phyloP scores from a whole-genome alignment of 2,113 vertebrate genomes.

The Opisthocomus hoazin region DNA sequence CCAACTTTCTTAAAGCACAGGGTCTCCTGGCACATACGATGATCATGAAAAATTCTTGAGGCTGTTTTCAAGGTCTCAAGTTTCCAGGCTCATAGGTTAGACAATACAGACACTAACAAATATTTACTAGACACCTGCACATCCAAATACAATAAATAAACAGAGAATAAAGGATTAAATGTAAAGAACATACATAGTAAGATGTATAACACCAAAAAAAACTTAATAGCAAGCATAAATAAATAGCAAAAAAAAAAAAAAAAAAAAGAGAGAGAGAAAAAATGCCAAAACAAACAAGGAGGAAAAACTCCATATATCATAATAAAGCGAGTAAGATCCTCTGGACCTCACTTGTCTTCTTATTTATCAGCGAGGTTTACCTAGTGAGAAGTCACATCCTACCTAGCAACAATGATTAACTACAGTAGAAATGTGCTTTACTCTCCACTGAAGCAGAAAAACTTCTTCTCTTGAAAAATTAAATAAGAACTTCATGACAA shows the following conservation, averaged over 20 bases:
- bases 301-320: fast-evolving
- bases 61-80: neutral
- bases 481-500: neutral
- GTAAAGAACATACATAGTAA: neutral
- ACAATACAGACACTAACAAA: neutral
- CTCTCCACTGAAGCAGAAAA: neutral
- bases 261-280: too few species aligned
- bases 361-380: neutral
- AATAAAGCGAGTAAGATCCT: neutral
- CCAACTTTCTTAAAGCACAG: neutral
- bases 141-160: neutral
- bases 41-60: neutral
- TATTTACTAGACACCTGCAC: neutral
- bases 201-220: neutral
- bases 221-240: neutral
- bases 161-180: neutral
- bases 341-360: neutral
- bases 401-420: neutral
- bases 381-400: neutral
- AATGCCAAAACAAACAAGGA: neutral
- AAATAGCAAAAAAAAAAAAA: neutral
- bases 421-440: neutral
- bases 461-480: neutral
- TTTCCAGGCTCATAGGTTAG: neutral
- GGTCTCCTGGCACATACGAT: neutral